Base-by-base conservation (phyloP, 2,113 vertebrate genomes). In the Seriola quinqueradiata region DNA sequence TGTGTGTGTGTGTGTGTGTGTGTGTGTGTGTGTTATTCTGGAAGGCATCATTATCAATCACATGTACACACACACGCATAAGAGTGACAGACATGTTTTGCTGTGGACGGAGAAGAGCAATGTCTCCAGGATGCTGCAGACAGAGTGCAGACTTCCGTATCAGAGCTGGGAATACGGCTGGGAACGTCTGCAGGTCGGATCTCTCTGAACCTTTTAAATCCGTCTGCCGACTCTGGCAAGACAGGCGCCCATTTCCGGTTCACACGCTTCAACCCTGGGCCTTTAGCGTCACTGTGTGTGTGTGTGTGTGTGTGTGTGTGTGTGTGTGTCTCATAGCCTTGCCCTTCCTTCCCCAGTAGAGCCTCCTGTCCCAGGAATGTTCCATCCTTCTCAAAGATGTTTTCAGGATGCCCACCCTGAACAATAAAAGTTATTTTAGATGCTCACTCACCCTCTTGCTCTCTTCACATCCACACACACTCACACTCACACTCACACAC, bases 171-270 rank as follows among this genome's bases (percentile, higher is more conserved):
- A 91, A 87, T 67, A 61, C 5, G 54, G 69, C 82, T 92, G 90
- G 93, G 92, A 94, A 92, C 79, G 74, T 92, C 87, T 90, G 82
- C 67, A 69, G 84, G 77, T 89, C 82, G 75, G 77, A 83, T 71
- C 89, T 89, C 71, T 90, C 81, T 90, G 84, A 90, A 85, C 84
- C 79, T 75, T 75, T 52, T 60, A 64, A 84, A 79, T 87, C 80
- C n/a, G 82, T 83, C 88, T 78, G 73, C 75, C 0, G 40, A 64
- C 76, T 85, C 60, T 0, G 48, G 80, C 78, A 91, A 77, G 79
- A 92, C 88, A 84, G 84, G 82, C 78, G 16, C 64, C 81, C 64
- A 40, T 92, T 92, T 93, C 93, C 92, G 77, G 91, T 92, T 93
- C 93, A 93, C 93, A 93, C 86, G 86, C 89, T 86, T 90, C 59